Conservation (phyloP, 2,113 vertebrate species). For the Sorex araneus region DNA sequence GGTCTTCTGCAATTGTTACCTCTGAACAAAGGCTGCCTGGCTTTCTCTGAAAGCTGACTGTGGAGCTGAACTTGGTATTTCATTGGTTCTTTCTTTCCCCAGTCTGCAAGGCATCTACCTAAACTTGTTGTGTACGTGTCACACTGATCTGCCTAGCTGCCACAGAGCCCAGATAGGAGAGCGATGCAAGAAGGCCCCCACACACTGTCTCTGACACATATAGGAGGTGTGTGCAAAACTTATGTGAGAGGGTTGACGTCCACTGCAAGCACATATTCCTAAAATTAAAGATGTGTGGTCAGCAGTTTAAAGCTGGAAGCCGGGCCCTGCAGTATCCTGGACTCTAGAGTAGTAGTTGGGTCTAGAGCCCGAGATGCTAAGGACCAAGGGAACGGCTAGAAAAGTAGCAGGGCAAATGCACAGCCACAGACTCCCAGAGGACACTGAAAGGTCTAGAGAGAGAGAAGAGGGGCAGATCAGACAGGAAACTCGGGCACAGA, state of each 20-base stretch:
- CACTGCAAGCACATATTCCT: background rate
- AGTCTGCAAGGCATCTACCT: background rate
- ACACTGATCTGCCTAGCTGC: background rate
- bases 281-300: background rate
- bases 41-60: background rate
- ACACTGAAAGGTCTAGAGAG: background rate
- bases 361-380: background rate
- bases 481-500: background rate
- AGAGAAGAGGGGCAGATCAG: background rate
- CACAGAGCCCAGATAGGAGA: background rate
- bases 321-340: background rate
- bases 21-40: background rate
- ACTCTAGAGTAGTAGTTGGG: background rate
- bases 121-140: conserved; percentile 3
- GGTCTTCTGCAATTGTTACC: background rate
- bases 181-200: background rate
- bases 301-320: background rate
- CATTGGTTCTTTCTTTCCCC: background rate
- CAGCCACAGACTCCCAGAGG: background rate
- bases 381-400: background rate
- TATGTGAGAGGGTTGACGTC: background rate
- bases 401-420: background rate
- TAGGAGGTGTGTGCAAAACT: too few species aligned
- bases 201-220: background rate
- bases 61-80: background rate